A percentile compares a stretch with the other conserved stretches of the same genome.
phyloP scores from a whole-genome alignment of 2,888 invertebrate genomes.

The Operophtera brumata region DNA sequence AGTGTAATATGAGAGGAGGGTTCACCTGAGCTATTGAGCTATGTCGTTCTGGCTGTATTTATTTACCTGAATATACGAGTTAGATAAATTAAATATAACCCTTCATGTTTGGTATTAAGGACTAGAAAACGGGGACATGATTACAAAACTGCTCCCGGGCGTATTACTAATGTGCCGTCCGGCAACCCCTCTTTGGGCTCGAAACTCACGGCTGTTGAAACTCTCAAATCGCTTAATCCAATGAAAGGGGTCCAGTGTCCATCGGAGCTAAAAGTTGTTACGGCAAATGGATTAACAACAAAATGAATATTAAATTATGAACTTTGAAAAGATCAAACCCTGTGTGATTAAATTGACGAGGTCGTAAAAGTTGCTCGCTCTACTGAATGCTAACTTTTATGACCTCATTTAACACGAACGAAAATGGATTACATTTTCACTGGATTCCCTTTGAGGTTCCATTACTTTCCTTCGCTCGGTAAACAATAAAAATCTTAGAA shows the following conservation, averaged over 20 bases:
- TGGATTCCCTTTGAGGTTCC: neutral
- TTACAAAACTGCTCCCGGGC: constrained; percentile 40
- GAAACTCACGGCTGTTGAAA: constrained; percentile 61
- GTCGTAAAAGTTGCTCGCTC: constrained; percentile 7
- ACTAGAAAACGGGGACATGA: constrained; percentile 18
- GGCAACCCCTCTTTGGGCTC: constrained; percentile 57
- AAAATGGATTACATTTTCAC: constrained; percentile 14
- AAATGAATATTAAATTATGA: constrained; percentile 41
- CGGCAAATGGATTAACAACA: constrained; percentile 36
- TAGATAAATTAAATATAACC: constrained; percentile 31
- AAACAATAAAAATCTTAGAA: constrained; percentile 18
- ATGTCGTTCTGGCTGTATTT: constrained; percentile 31
- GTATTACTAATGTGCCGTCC: constrained; percentile 55
- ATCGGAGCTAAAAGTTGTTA: constrained; percentile 52
- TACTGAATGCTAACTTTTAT: constrained; percentile 8
- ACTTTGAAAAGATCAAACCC: constrained; percentile 19
- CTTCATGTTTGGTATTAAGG: constrained; percentile 37
- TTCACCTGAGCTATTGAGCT: constrained; percentile 41
- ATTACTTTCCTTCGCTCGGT: constrained; percentile 10
- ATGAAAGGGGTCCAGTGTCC: constrained; percentile 60
- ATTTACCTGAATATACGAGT: constrained; percentile 32
- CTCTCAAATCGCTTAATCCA: constrained; percentile 72
- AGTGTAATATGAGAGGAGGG: constrained; percentile 43
- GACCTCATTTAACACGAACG: constrained; percentile 2
- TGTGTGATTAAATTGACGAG: constrained; percentile 20